Evolutionary conservation across 2,113 vertebrate species (phyloP).

Genomic region (Maccullochella peelii): DNA sequence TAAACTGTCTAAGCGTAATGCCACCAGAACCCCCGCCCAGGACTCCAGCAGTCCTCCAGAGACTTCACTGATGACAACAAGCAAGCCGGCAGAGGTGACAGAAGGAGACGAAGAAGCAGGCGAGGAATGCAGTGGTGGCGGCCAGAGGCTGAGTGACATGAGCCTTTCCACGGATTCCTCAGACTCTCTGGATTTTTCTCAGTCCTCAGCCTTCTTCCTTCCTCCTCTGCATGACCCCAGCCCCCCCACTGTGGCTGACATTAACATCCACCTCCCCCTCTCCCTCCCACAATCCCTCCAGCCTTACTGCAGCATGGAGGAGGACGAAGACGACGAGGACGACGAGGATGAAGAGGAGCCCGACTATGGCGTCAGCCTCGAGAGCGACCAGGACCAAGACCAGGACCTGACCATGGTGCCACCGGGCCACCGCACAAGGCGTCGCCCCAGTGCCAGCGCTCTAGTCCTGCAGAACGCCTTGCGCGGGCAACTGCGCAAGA

Average conservation of each 20-base stretch:
- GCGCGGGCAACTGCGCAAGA: conserved; percentile 90
- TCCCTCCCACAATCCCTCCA: conserved; percentile 82
- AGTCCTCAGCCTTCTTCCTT: conserved; percentile 80
- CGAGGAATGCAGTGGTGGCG: conserved; percentile 66
- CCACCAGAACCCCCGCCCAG: background rate
- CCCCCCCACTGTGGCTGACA: conserved; percentile 63
- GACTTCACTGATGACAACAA: background rate
- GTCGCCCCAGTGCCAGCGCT: conserved; percentile 85
- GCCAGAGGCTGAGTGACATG: conserved; percentile 93
- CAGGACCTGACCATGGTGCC: conserved; percentile 77
- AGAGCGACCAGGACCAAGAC: conserved; percentile 78
- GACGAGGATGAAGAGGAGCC: conserved; percentile 77
- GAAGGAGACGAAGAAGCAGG: background rate
- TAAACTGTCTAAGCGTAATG: conserved; percentile 65
- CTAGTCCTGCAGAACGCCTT: conserved; percentile 90
- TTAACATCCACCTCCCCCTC: conserved; percentile 83
- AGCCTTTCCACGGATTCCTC: conserved; percentile 97
- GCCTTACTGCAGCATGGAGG: conserved; percentile 87
- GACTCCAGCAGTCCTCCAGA: conserved; percentile 39
- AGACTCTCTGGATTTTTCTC: conserved; percentile 90
- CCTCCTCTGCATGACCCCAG: conserved; percentile 82
- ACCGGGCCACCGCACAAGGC: conserved; percentile 85
- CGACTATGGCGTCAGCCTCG: conserved; percentile 66
- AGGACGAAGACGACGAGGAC: conserved; percentile 83
- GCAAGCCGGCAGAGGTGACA: conserved; percentile 49